phyloP scores from a whole-genome alignment of 92 coral and sea anemone species.

The Palythoa grandiflora region DNA sequence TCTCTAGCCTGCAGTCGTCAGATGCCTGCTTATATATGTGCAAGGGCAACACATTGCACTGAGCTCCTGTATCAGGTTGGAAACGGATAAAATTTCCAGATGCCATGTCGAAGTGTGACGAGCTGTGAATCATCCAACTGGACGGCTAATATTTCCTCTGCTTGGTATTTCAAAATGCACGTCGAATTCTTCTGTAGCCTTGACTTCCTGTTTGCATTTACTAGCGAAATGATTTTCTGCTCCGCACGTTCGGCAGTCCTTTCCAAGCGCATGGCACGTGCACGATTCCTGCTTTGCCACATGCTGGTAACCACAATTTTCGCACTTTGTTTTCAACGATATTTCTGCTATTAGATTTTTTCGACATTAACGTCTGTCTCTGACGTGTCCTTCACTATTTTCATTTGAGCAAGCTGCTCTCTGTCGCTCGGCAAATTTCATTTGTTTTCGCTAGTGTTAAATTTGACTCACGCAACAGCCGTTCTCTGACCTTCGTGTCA shows the following conservation, averaged over 20 bases:
- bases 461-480: slow-evolving; percentile 45
- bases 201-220: slow-evolving; percentile 43
- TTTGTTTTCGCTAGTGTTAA: slow-evolving; percentile 58
- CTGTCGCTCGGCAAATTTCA: slow-evolving; percentile 62
- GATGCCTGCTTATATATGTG: slow-evolving; percentile 70
- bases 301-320: slow-evolving; percentile 41
- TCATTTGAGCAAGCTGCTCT: slow-evolving; percentile 68
- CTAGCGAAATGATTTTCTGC: slow-evolving; percentile 24
- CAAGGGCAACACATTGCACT: slow-evolving; percentile 72
- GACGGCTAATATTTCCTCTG: slow-evolving; percentile 52
- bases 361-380: slow-evolving; percentile 19
- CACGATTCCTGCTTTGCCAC: slow-evolving; percentile 41
- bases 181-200: slow-evolving; percentile 39
- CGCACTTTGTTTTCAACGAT: slow-evolving; percentile 13
- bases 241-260: slow-evolving; percentile 47
- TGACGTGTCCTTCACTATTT: slow-evolving; percentile 47
- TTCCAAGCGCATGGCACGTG: slow-evolving; percentile 24
- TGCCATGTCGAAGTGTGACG: slow-evolving; percentile 49
- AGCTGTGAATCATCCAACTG: slow-evolving; percentile 37
- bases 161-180: slow-evolving; percentile 22
- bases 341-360: background rate
- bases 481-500: slow-evolving; percentile 62
- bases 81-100: slow-evolving; percentile 69
- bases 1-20: slow-evolving; percentile 51
- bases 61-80: slow-evolving; percentile 80